Base-by-base conservation (phyloP, 2,113 vertebrate species). In the Equus quagga region DNA sequence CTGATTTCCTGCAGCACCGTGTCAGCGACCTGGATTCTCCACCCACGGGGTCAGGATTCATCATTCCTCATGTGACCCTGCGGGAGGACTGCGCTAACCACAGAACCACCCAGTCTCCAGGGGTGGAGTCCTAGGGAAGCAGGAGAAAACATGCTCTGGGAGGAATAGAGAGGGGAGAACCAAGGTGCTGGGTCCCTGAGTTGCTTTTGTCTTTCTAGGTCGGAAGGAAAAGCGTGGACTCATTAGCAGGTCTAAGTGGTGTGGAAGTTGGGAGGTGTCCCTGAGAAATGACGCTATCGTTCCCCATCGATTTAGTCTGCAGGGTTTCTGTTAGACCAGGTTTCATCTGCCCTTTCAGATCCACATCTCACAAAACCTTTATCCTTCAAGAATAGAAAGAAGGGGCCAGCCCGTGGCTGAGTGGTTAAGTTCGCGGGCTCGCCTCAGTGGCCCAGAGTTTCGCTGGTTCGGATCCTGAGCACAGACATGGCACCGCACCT, bases 271-370 rank as follows among this genome's bases (percentile, higher is more conserved):
- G n/a, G 17, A n/a, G 12, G 11, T n/a, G 28, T 64, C 56, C 70
- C 83, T 54, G 79, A 89, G 90, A 79, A 89, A 18, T 1, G 28
- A 13, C 0, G 3, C 56, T 31, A 0, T 10, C 36, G 8, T 11
- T 31, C 41, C 0, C 0, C 13, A 54, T 19, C 3, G 0, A 3
- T n/a, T 28, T 28, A 1, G 46, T 65, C 92, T 33, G 1, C 65
- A 21, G 64, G 44, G 9, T 18, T n/a, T 46, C 23, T 54, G 13
- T 33, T 41, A 44, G 46, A 33, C n/a, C 60, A 2, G 23, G 3
- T 62, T 94, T 28, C 24, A 28, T 33, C 73, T 58, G 0, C 21
- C 83, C 28, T 85, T 60, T 46, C n/a, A 17, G 58, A 56, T 12
- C 44, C n/a, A 44, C 12, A 2, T 6, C 62, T 91, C n/a, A 1